These are phyloP conservation scores for Rhinophrynus dorsalis DNA, from an alignment of 2,797 vertebrate species.

Conservation along the genomic window DNA sequence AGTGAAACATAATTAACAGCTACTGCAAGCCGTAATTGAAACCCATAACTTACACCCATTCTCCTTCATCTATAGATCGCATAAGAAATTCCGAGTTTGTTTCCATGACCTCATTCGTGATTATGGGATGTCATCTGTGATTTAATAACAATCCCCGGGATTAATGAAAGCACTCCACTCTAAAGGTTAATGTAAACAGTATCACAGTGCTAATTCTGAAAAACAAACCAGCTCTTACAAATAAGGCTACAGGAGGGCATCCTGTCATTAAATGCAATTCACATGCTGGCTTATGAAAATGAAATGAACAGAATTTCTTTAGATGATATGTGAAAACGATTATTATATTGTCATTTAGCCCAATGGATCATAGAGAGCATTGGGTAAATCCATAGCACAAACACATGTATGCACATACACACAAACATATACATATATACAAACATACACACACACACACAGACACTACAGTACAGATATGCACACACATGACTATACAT, in stretches of 20 bases:
- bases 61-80: slow-evolving; percentile 12
- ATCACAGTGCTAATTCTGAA: slow-evolving; percentile 23
- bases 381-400: too few relatives aligned
- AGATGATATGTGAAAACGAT: not conserved
- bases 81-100: slow-evolving; percentile 7
- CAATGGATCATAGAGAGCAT: too few relatives aligned
- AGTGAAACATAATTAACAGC: slow-evolving; percentile 35
- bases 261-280: not conserved
- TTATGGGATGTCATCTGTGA: slow-evolving; percentile 42
- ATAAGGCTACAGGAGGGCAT: not conserved
- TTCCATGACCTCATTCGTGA: slow-evolving; percentile 37
- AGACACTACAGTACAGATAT: too few relatives aligned
- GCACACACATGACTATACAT: too few relatives aligned
- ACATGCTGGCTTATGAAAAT: not conserved
- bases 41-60: slow-evolving; percentile 28
- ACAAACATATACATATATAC: too few relatives aligned
- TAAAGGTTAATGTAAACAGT: slow-evolving; percentile 41
- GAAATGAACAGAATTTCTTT: not conserved
- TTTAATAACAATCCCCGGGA: slow-evolving; percentile 37
- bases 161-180: slow-evolving; percentile 25
- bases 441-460: too few relatives aligned
- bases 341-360: not conserved
- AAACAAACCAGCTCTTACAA: not conserved
- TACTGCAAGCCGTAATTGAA: slow-evolving; percentile 33
- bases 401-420: too few relatives aligned